These are phyloP conservation scores for Sardinella longiceps DNA, from an alignment of 2,797 vertebrate species.

Conservation along the genomic window DNA sequence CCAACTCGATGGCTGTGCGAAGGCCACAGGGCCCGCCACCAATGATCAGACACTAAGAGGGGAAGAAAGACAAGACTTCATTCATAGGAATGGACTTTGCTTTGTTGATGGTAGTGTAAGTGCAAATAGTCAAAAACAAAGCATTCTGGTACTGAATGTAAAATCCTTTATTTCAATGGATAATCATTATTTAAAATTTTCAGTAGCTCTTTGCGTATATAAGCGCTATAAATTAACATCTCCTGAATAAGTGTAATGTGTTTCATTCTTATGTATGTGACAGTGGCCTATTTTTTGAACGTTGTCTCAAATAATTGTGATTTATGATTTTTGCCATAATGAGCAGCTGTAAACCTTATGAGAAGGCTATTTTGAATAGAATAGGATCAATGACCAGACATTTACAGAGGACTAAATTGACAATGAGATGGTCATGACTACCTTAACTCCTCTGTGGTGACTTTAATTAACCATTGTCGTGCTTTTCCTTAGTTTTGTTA, in stretches of 20 bases:
- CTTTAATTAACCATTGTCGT: background rate
- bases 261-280: no score
- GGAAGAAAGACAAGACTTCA: background rate
- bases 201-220: no score
- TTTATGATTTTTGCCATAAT: no score
- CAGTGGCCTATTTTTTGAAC: no score
- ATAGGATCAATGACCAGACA: background rate
- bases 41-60: constrained; percentile 88
- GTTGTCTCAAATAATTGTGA: no score
- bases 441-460: background rate
- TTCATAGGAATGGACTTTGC: background rate
- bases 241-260: no score
- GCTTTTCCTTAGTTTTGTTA: background rate
- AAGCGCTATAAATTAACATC: no score
- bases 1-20: constrained; percentile 91
- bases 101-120: no score
- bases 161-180: no score
- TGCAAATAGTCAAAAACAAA: no score
- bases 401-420: background rate
- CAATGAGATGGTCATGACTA: background rate
- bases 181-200: no score
- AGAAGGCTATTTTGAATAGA: background rate
- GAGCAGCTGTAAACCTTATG: background rate
- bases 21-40: constrained; percentile 94
- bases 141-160: no score